Evolutionary conservation across 2,113 vertebrate genomes (phyloP).

Genomic region (Beaufortia kweichowensis): DNA sequence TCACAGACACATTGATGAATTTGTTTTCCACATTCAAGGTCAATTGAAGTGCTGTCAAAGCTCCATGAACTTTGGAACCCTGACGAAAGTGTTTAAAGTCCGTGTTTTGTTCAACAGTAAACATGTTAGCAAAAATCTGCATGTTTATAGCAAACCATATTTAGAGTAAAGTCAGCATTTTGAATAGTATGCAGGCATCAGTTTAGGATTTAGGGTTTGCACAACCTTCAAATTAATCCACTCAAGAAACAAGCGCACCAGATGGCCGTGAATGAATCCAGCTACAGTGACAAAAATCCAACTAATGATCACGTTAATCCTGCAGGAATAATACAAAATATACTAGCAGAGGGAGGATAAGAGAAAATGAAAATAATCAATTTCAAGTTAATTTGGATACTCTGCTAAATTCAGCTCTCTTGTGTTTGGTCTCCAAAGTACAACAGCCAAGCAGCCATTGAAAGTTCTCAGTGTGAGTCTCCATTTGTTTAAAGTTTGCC

Average conservation of each 20-base stretch:
- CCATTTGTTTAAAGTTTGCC: background rate
- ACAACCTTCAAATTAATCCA: conserved; percentile 67
- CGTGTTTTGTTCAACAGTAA: background rate
- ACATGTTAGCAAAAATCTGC: background rate
- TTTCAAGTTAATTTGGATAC: conserved; percentile 26
- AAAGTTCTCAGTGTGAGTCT: background rate
- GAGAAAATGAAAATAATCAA: background rate
- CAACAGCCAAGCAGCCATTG: conserved; percentile 5
- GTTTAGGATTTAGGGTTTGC: conserved; percentile 54
- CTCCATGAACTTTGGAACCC: background rate
- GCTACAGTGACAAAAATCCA: conserved; percentile 63
- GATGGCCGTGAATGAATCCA: conserved; percentile 67
- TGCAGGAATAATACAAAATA: conserved; percentile 52
- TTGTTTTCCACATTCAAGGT: conserved; percentile 40
- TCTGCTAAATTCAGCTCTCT: background rate
- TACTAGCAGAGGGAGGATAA: conserved; percentile 28
- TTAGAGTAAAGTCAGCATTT: background rate
- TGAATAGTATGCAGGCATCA: conserved; percentile 55
- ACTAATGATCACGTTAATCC: conserved; percentile 64
- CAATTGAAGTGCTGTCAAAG: conserved; percentile 25
- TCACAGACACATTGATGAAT: conserved; percentile 12
- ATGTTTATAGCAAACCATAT: background rate
- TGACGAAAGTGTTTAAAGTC: background rate
- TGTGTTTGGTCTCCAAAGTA: background rate
- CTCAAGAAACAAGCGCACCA: conserved; percentile 66